Percentiles rank a stretch among this genome's conserved stretches.
phyloP scores from a whole-genome alignment of 1,140 invertebrate species.

The Pachyrhynchus sulphureomaculatus region DNA sequence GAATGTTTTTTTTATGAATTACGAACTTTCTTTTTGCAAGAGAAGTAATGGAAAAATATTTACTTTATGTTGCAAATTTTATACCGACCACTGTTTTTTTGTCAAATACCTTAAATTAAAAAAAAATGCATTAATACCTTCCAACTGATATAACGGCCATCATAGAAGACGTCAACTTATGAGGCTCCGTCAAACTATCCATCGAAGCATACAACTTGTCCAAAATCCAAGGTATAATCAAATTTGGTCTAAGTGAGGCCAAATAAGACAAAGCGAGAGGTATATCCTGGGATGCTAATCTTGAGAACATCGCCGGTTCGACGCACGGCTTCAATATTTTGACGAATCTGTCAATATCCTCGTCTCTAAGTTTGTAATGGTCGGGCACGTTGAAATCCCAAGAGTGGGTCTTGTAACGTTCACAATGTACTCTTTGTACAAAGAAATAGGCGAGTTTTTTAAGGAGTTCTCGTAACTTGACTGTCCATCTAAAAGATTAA shows the following conservation, averaged over 20 bases:
- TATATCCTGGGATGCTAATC: constrained; percentile 65
- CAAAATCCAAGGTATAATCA: constrained; percentile 80
- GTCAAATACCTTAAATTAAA: no score
- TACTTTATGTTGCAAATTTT: no score
- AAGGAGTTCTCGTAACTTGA: constrained; percentile 63
- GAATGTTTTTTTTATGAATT: no score
- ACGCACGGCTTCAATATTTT: constrained; percentile 53
- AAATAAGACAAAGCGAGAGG: constrained; percentile 72
- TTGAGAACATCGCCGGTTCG: constrained; percentile 73
- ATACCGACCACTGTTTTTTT: no score
- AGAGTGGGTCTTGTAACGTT: constrained; percentile 61
- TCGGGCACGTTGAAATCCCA: constrained; percentile 73
- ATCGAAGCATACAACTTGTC: constrained; percentile 77
- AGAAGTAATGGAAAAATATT: no score
- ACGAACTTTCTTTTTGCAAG: no score
- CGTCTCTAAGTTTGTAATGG: constrained; percentile 71
- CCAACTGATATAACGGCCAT: constrained; percentile 71
- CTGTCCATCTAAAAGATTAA: constrained; percentile 61
- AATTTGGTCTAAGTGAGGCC: constrained; percentile 74
- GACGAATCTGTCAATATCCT: constrained; percentile 83
- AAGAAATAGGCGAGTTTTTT: constrained; percentile 62
- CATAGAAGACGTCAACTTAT: constrained; percentile 80
- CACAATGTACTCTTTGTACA: constrained; percentile 62
- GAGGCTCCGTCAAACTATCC: constrained; percentile 85
- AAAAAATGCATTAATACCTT: no score